Conservation (phyloP, 2,113 vertebrate genomes). For the Trichechus manatus region DNA sequence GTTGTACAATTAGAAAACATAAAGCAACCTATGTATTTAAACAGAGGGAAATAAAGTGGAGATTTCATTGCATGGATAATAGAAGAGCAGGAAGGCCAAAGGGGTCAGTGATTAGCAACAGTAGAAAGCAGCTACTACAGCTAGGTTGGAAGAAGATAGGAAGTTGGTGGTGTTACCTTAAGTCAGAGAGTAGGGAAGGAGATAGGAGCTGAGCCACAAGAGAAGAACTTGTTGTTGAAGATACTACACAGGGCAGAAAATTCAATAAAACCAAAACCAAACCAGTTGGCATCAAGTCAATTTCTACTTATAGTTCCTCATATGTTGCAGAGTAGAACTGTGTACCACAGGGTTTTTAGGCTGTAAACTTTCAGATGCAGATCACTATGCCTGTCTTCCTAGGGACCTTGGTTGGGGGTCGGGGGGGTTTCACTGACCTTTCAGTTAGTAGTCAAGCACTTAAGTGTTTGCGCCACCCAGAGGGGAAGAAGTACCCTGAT, state of each 20-base stretch:
- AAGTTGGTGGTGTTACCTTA: not conserved
- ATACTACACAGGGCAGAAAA: fast-evolving
- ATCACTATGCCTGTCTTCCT: not conserved
- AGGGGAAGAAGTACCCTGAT: not conserved
- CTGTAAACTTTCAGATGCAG: not conserved
- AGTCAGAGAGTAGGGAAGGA: not conserved
- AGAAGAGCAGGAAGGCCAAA: not conserved
- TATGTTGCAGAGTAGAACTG: not conserved
- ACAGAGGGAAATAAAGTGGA: not conserved
- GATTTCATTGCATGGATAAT: not conserved
- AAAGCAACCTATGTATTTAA: not conserved
- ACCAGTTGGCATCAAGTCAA: not conserved
- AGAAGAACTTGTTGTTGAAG: not conserved
- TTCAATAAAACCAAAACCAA: not conserved
- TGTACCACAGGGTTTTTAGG: not conserved
- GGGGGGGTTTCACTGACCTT: not conserved
- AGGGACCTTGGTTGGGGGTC: too few species aligned
- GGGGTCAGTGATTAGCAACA: fast-evolving
- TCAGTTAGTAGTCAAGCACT: not conserved
- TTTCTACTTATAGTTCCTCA: not conserved
- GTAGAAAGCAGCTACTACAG: not conserved
- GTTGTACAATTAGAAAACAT: not conserved
- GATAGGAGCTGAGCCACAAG: not conserved
- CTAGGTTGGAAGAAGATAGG: not conserved
- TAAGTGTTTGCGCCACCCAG: not conserved